Base-by-base conservation (phyloP, 2,888 invertebrate species). In the Uropetala carovei region DNA sequence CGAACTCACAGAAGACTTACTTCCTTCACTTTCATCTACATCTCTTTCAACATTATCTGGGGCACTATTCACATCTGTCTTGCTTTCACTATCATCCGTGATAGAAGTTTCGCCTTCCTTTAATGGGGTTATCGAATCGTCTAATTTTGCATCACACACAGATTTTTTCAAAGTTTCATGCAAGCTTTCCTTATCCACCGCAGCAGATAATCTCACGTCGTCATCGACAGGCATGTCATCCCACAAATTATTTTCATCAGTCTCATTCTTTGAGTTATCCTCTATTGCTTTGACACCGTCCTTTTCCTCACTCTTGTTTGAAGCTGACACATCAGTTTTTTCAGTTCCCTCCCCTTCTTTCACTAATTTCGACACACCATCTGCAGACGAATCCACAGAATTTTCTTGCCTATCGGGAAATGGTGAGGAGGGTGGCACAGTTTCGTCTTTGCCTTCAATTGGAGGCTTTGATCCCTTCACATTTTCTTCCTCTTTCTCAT, bases 301-400 rank as follows among this genome's bases (percentile, higher is more conserved):
- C 27, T 27, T 22, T 11, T 75, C 22, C 1, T 13, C 5, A 22
- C 75, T 22, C 27, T 75, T 75, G 75, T 27, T 14, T 22, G 75
- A 75, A 75, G 22, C 22, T 75, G 75, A 27, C 13, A 4, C n/a
- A 75, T 22, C 22, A 27, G 22, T 10, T 75, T 68, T 22, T n/a
- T 92, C 92, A 56, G 64, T 92, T 56, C 92, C 93, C 59, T 92
- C 92, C 43, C 92, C 93, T 27, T 86, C 92, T 8, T 92, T 68
- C 68, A 75, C 85, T 89, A 85, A 83, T 92, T 93, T 64, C 81
- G 86, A 59, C 81, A 92, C 84, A 75, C 81, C 89, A 86, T 64
- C 75, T 75, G 75, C 22, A 27, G 75, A 75, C 22, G 75, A 75
- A 1, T 43, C 43, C 75, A 22, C 27, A 10, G 75, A 22, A 27